A percentile compares a stretch with the other conserved stretches of the same genome.
phyloP scores from a whole-genome alignment of 2,888 invertebrate genomes.

The Callyntrura sp. region DNA sequence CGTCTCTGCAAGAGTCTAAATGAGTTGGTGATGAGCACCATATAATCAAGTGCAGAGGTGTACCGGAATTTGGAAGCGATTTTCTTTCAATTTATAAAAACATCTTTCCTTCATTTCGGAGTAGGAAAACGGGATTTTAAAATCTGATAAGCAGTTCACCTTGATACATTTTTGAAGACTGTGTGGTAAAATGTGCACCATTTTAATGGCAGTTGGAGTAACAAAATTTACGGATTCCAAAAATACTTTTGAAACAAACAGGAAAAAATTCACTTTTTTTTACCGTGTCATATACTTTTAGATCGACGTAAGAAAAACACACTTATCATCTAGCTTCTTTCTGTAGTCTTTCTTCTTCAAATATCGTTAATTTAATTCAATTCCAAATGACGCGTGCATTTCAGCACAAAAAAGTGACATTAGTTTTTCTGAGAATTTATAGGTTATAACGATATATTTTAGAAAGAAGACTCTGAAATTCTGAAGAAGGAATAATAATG shows the following conservation, averaged over 20 bases:
- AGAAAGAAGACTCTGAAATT: no score
- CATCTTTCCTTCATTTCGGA: slow-evolving; percentile 3
- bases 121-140: background rate
- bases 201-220: background rate
- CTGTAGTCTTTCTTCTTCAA: background rate
- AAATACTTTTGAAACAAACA: background rate
- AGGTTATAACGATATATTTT: no score
- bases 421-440: background rate
- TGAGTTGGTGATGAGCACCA: background rate
- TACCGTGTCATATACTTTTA: slow-evolving; percentile 30
- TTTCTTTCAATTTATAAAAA: background rate
- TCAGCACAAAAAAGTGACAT: background rate
- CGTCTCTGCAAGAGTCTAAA: no score
- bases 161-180: slow-evolving; percentile 27
- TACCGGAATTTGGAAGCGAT: slow-evolving; percentile 9
- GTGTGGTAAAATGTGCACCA: slow-evolving; percentile 22
- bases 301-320: background rate
- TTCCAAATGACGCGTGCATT: slow-evolving; percentile 20
- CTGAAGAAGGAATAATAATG: no score
- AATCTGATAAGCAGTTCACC: background rate
- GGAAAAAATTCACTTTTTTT: background rate
- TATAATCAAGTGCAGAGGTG: slow-evolving; percentile 28
- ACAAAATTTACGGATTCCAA: slow-evolving; percentile 11
- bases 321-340: no score
- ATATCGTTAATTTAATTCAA: background rate